Conservation (phyloP, 2,888 invertebrate species). For the Shargacucullia verbasci region DNA sequence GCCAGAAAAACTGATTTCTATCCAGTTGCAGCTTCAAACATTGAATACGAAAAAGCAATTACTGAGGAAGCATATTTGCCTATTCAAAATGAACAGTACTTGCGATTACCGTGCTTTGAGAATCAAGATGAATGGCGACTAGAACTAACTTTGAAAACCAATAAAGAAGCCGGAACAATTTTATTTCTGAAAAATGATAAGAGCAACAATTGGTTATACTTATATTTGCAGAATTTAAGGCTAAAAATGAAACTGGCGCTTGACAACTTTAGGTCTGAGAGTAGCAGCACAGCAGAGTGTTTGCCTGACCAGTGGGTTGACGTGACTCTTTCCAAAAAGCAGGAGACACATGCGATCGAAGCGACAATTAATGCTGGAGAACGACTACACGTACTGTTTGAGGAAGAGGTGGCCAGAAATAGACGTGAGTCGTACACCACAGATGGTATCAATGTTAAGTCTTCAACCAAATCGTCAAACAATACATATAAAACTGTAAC, state of each 20-base stretch:
- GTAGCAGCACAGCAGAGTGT: slow-evolving; percentile 75
- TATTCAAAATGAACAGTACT: slow-evolving; percentile 73
- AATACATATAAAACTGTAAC: neutral
- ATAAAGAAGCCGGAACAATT: slow-evolving; percentile 74
- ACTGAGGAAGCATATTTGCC: slow-evolving; percentile 77
- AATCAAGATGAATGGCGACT: slow-evolving; percentile 77
- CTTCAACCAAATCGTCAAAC: neutral
- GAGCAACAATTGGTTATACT: slow-evolving; percentile 70
- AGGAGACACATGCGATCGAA: slow-evolving; percentile 76
- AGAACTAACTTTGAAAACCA: slow-evolving; percentile 77
- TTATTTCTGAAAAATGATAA: slow-evolving; percentile 71
- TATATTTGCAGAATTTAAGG: slow-evolving; percentile 76
- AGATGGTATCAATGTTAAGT: neutral
- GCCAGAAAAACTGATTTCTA: slow-evolving; percentile 57
- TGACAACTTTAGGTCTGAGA: slow-evolving; percentile 70
- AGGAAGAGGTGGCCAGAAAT: slow-evolving; percentile 50
- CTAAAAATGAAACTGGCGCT: slow-evolving; percentile 75
- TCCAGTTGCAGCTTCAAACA: slow-evolving; percentile 74
- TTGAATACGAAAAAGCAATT: slow-evolving; percentile 78
- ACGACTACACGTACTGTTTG: slow-evolving; percentile 73
- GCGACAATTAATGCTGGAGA: slow-evolving; percentile 77
- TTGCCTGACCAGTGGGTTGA: slow-evolving; percentile 80
- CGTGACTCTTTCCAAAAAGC: slow-evolving; percentile 72
- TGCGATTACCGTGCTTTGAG: slow-evolving; percentile 78
- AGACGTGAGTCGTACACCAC: slow-evolving; percentile 30